Percentiles rank a stretch among this genome's conserved stretches.
These are phyloP conservation scores for Apamea sordens DNA, from an alignment of 2,888 invertebrate species.

Conservation along the genomic window DNA sequence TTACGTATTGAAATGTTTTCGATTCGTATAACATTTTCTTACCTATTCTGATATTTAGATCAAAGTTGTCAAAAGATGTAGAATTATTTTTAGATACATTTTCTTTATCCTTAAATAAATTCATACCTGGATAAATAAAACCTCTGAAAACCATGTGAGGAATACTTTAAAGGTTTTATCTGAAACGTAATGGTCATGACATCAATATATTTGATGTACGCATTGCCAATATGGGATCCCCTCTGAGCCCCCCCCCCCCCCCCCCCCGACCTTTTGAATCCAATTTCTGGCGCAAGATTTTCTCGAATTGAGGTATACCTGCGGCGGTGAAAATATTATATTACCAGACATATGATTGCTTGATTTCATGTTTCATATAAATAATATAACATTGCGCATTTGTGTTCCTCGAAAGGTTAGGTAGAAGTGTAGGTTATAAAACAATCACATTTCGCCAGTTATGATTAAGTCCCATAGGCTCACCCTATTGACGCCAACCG, in stretches of 20 bases:
- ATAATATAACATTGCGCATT: neutral
- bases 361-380: slow-evolving; percentile 8
- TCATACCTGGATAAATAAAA: slow-evolving; percentile 12
- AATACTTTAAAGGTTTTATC: slow-evolving; percentile 41
- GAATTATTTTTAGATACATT: neutral
- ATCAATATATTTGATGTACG: slow-evolving; percentile 52
- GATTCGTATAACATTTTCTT: neutral
- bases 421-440: neutral
- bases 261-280: slow-evolving; percentile 55
- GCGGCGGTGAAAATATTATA: slow-evolving; percentile 38
- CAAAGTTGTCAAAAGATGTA: slow-evolving; percentile 1
- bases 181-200: slow-evolving; percentile 46
- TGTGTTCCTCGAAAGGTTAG: neutral
- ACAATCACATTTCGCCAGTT: neutral
- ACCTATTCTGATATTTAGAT: neutral
- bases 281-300: slow-evolving; percentile 40
- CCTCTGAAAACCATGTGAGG: slow-evolving; percentile 7
- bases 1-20: neutral
- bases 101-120: slow-evolving; percentile 13
- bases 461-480: neutral
- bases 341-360: slow-evolving; percentile 24
- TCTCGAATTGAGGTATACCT: slow-evolving; percentile 15
- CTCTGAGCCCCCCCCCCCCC: slow-evolving; percentile 46
- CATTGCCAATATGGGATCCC: slow-evolving; percentile 33
- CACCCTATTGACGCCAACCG: too few species aligned